Base-by-base conservation (phyloP, 2,888 invertebrate species). In the Pachliopta kotzebuea region DNA sequence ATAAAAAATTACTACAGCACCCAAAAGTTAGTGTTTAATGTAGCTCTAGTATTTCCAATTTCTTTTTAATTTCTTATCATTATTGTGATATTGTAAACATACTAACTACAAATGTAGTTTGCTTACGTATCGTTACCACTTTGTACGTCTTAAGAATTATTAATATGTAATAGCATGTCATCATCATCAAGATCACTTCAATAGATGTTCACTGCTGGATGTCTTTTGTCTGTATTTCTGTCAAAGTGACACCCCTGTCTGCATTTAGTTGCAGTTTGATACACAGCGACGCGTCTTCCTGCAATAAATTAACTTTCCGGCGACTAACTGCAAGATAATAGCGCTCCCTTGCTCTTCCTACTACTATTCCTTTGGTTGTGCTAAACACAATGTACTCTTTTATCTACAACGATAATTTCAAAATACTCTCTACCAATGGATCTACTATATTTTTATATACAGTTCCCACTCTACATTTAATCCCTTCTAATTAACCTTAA, bases 281-380 rank as follows among this genome's bases (percentile, higher is more conserved):
- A 14, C 26, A 42, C 29, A 49, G 31, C 55, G 45, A 31, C 8
- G 50, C 58, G 37, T 62, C 65, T 62, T 66, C 65, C 65, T 62
- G 62, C 65, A 66, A 66, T 66, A 66, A 66, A 66, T 66, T 66
- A 59, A 62, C 62, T 59, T 62, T 59, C 65, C 65, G 62, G 49
- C 65, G 62, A 37, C 58, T 21, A 49, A 20, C 26, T 55, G 59
- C 60, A 11, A 55, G 55, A 62, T 66, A 62, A 66, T 62, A 59
- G 57, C 62, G 49, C 49, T 53, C 29, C 52, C 53, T 65, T 29
- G 53, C 23, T 53, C 58, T 63, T 63, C 62, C 50, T 60, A 21
- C 23, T 60, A 29, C 37, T 23, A 64, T 57, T 42, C 42, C 63
- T 58, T 37, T 21, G 49, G 55, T 20, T 52, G 53, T 31, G 56